A percentile compares a stretch with the other conserved stretches of the same genome.
Conservation (phyloP, 2,113 vertebrate species). For the Pogona vitticeps region DNA sequence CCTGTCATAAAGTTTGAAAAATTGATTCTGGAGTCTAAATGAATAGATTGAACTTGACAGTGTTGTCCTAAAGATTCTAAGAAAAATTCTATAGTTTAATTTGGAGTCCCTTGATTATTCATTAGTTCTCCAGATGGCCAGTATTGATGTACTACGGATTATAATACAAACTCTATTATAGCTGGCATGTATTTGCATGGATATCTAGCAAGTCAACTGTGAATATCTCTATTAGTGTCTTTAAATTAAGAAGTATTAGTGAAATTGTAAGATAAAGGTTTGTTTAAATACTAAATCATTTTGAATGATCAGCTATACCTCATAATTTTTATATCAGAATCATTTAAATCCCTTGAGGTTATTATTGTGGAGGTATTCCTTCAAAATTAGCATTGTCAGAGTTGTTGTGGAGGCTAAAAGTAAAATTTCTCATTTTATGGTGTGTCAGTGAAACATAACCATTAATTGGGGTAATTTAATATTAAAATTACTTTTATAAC, state of each 20-base stretch:
- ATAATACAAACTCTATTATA: conserved; percentile 72
- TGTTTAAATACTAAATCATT: neutral
- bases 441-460: neutral
- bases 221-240: conserved; percentile 65
- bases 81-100: conserved; percentile 83
- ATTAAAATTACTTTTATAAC: neutral
- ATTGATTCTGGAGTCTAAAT: conserved; percentile 87
- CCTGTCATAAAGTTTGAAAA: conserved; percentile 99
- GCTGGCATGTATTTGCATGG: conserved; percentile 46
- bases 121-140: conserved; percentile 90
- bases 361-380: neutral
- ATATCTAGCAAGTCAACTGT: conserved; percentile 59
- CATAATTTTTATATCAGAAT: conserved; percentile 1
- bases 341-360: neutral
- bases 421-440: conserved; percentile 1
- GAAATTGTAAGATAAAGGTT: conserved; percentile 61
- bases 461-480: neutral
- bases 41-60: conserved; percentile 96
- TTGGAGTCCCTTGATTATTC: conserved; percentile 87
- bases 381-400: neutral
- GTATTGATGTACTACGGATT: conserved; percentile 75
- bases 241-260: conserved; percentile 49
- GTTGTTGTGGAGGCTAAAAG: conserved; percentile 5
- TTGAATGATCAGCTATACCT: neutral
- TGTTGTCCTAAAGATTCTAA: conserved; percentile 94